These are phyloP conservation scores for Adelges cooleyi DNA, from an alignment of 1,140 invertebrate genomes.

Conservation along the genomic window DNA sequence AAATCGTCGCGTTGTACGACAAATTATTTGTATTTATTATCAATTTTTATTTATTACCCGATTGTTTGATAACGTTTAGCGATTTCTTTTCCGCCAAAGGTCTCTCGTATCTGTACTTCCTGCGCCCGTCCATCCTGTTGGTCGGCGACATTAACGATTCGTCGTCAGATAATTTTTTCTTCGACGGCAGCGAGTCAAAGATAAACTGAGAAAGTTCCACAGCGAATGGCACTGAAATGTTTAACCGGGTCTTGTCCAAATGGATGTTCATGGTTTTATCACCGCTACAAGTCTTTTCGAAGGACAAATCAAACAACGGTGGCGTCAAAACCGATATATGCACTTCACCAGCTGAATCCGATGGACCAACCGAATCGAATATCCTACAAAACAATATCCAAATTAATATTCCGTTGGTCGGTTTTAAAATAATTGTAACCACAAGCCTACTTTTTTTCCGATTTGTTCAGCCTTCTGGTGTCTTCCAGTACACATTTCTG, in stretches of 20 bases:
- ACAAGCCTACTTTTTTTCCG: slow-evolving; percentile 9
- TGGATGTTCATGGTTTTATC: slow-evolving; percentile 53
- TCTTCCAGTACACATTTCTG: slow-evolving; percentile 59
- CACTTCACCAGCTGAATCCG: slow-evolving; percentile 33
- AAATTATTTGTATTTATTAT: no score
- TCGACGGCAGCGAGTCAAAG: slow-evolving; percentile 51
- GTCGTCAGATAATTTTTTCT: slow-evolving; percentile 35
- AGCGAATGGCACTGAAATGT: slow-evolving; percentile 59
- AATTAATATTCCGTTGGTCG: not conserved
- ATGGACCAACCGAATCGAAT: slow-evolving; percentile 8
- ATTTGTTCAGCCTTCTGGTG: slow-evolving; percentile 34
- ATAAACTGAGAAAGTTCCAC: slow-evolving; percentile 54
- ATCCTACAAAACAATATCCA: slow-evolving; percentile 1
- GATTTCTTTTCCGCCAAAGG: not conserved
- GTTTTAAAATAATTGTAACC: not conserved
- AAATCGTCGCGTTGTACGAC: no score
- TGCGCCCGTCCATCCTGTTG: not conserved
- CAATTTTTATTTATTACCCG: not conserved
- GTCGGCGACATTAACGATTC: not conserved
- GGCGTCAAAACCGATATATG: slow-evolving; percentile 52
- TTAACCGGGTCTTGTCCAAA: slow-evolving; percentile 59
- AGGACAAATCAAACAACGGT: slow-evolving; percentile 54
- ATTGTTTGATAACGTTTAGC: not conserved
- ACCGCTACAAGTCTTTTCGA: slow-evolving; percentile 49
- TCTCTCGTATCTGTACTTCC: not conserved